Conservation (phyloP, 2,113 vertebrate genomes). For the Passer domesticus region DNA sequence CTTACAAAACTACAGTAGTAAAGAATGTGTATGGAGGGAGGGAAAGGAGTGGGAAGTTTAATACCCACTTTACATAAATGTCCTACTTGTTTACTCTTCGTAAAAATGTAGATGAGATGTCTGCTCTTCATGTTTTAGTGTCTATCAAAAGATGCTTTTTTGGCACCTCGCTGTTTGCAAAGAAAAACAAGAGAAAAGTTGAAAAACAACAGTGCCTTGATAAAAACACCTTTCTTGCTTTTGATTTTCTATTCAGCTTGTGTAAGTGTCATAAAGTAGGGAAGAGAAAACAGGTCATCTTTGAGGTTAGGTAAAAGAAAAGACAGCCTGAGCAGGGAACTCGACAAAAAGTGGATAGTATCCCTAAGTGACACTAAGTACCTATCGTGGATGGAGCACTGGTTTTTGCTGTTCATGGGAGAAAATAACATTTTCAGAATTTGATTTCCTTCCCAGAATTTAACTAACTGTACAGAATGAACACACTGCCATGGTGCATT, state of each 20-base stretch:
- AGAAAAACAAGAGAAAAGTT: conserved; percentile 11
- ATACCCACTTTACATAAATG: not conserved
- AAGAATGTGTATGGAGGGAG: not conserved
- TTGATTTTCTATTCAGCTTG: conserved; percentile 46
- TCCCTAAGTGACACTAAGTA: conserved; percentile 17
- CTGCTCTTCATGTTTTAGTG: not conserved
- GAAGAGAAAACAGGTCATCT: conserved; percentile 38
- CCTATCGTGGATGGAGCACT: not conserved
- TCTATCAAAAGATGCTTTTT: conserved; percentile 36
- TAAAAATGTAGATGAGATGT: conserved; percentile 8
- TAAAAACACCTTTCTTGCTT: conserved; percentile 33
- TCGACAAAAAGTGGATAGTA: conserved; percentile 38
- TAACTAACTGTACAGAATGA: conserved; percentile 57
- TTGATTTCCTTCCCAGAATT: conserved; percentile 62
- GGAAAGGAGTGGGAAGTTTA: not conserved
- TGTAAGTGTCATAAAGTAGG: conserved; percentile 23
- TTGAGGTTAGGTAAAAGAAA: conserved; percentile 38
- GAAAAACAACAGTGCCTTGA: conserved; percentile 6
- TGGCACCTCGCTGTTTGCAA: not conserved
- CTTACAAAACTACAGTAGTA: not conserved
- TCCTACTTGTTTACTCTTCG: not conserved
- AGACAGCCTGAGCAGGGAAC: conserved; percentile 9
- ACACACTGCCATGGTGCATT: conserved; percentile 28
- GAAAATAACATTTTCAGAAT: conserved; percentile 49
- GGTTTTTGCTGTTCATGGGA: conserved; percentile 2